Conservation (phyloP, 2,797 vertebrate species). For the Sebastes oblongus region DNA sequence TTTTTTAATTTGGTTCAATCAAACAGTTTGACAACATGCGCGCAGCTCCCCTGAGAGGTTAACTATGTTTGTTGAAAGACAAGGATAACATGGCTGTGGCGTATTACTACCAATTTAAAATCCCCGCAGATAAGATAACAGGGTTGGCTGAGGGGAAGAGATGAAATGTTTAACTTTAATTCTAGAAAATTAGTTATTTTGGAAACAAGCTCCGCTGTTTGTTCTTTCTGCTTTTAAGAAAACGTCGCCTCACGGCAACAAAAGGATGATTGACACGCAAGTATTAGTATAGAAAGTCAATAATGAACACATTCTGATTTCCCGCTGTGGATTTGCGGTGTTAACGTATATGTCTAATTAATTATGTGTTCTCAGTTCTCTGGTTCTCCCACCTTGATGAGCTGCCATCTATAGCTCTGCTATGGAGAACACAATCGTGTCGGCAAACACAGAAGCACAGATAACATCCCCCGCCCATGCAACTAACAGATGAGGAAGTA, state of each 20-base stretch:
- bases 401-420: constrained; percentile 16
- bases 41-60: constrained; percentile 69
- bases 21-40: constrained; percentile 70
- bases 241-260: neutral
- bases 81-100: constrained; percentile 54
- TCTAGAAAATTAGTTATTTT: constrained; percentile 8
- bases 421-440: neutral
- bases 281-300: neutral
- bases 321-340: neutral
- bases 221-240: neutral
- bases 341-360: constrained; percentile 33
- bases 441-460: constrained; percentile 16
- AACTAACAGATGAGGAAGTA: constrained; percentile 31
- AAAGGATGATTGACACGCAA: neutral
- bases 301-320: constrained; percentile 6
- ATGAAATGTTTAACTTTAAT: constrained; percentile 44
- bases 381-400: constrained; percentile 21
- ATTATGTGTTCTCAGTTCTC: constrained; percentile 39
- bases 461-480: constrained; percentile 27
- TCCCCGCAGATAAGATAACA: constrained; percentile 56
- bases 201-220: neutral
- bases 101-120: constrained; percentile 63
- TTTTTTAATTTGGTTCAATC: constrained; percentile 66
- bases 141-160: constrained; percentile 11
- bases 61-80: constrained; percentile 68